These are phyloP conservation scores for Cygnus buccinator DNA, from an alignment of 2,113 vertebrate species.

Conservation along the genomic window DNA sequence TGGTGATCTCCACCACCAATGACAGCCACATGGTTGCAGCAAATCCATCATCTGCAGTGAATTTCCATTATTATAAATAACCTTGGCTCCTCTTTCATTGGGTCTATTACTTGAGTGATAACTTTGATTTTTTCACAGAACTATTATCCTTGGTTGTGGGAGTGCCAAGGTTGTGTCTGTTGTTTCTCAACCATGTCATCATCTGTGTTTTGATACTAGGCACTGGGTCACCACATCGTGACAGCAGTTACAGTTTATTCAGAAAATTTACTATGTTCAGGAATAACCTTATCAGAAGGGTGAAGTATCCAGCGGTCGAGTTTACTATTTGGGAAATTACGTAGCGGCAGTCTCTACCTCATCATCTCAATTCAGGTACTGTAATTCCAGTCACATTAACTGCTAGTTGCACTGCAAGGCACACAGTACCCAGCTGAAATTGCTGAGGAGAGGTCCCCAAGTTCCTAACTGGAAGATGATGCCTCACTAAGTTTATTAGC, in stretches of 20 bases:
- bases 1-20: neutral
- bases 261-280: neutral
- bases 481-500: neutral
- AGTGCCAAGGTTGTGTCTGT: neutral
- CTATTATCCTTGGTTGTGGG: neutral
- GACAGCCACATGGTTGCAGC: neutral
- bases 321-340: neutral
- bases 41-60: neutral
- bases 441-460: neutral
- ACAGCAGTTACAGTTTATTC: neutral
- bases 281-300: neutral
- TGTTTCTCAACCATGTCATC: neutral
- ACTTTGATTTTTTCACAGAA: neutral
- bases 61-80: neutral
- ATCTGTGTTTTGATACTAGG: neutral
- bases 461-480: neutral
- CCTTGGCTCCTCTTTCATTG: neutral
- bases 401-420: neutral
- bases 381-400: neutral
- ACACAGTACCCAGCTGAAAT: neutral
- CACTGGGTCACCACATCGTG: neutral
- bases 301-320: neutral
- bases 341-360: neutral
- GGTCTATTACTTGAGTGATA: neutral
- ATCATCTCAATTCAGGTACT: neutral